Evolutionary conservation across 2,113 vertebrate species (phyloP), one percentile per base, ranked within the genome.

Genomic region (Ia io): DNA sequence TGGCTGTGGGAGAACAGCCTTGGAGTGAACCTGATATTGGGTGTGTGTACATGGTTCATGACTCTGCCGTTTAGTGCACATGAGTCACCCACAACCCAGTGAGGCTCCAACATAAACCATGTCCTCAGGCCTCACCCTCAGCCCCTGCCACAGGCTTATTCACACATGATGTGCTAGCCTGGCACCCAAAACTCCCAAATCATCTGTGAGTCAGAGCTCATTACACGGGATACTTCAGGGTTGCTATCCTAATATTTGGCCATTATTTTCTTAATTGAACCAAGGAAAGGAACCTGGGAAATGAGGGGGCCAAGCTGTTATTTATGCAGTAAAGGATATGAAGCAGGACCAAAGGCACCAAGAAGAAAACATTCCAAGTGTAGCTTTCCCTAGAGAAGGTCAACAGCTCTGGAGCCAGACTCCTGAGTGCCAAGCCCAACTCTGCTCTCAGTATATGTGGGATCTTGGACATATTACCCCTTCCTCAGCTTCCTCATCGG

Each of bases 81-180:
- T 97, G 97, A 97, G 86, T 97, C 96, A 97, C 56, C 53, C 89
- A 83, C 95, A 94, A 93, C 63, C 16, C 13, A 5, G 67, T 71
- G 61, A 83, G 85, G 87, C n/a, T 84, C 96, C 94, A 97, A 77
- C 63, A 96, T 90, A 96, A 98, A 95, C 90, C 87, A 69, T 25
- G 90, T 92, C 93, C 83, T 84, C 71, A 83, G 87, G 11, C 67
- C 95, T 88, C 95, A 61, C 23, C 94, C 96, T 78, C 56, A 91
- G 65, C 14, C 79, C 16, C 65, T n/a, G 47, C 96, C 97, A 94
- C 89, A 79, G 71, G 67, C 53, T 91, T 97, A 97, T 96, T 91
- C 96, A 96, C 93, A 95, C 88, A 96, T 92, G 97, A 97, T 53
- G 17, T 69, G 90, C 63, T 87, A 73, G 63, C 88, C 79, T 96